A percentile compares a stretch with the other conserved stretches of the same genome.
These are phyloP conservation scores for Myocastor coypus DNA, from an alignment of 2,113 vertebrate genomes.

Conservation along the genomic window DNA sequence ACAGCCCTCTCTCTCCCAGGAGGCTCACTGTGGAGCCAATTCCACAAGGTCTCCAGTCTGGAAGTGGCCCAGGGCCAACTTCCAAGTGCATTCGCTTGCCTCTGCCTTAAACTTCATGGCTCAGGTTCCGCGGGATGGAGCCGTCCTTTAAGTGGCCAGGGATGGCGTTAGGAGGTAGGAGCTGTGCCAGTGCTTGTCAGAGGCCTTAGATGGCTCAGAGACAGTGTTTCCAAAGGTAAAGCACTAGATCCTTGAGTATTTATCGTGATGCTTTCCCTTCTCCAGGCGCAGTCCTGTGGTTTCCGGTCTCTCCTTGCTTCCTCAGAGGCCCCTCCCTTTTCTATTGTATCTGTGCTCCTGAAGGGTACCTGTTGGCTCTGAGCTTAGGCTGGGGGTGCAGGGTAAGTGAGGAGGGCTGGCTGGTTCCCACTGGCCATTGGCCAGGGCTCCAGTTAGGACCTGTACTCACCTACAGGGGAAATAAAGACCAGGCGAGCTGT, in stretches of 20 bases:
- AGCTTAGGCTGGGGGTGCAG: background rate
- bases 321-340: slow-evolving; percentile 25
- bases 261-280: slow-evolving; percentile 66
- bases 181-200: slow-evolving; percentile 13
- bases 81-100: slow-evolving; percentile 18
- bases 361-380: background rate
- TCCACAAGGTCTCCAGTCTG: background rate
- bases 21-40: background rate
- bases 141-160: background rate
- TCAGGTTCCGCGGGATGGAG: background rate
- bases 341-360: background rate
- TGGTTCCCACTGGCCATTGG: background rate
- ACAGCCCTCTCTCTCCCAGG: background rate
- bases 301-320: background rate
- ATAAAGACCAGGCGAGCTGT: background rate
- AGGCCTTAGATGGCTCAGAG: background rate
- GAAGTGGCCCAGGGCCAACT: background rate
- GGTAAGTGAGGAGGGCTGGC: background rate
- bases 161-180: slow-evolving; percentile 2
- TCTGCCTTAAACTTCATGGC: slow-evolving; percentile 2
- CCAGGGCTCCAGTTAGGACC: background rate
- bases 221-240: slow-evolving; percentile 47
- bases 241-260: slow-evolving; percentile 70
- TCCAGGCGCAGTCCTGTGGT: slow-evolving; percentile 34
- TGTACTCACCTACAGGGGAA: background rate